Evolutionary conservation across 30 jellyfish, hydroid and myxozoan genomes (phyloP).

Genomic region (Aurelia aurita): DNA sequence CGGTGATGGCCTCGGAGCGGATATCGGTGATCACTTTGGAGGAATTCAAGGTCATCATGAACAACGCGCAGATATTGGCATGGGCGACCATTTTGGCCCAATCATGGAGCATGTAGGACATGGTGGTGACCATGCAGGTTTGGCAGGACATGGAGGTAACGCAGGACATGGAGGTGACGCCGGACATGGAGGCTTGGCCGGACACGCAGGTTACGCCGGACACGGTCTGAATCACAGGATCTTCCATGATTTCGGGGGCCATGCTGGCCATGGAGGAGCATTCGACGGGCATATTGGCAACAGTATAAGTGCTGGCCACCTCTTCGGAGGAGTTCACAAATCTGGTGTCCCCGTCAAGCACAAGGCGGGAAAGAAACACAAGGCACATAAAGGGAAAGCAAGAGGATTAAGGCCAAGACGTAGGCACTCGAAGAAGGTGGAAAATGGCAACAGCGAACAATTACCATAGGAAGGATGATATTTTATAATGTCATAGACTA

Average conservation of each 20-base stretch:
- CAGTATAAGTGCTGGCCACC: conserved; percentile 34
- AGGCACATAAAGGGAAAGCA: conserved; percentile 22
- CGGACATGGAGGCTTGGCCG: not conserved
- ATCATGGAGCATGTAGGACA: conserved; percentile 37
- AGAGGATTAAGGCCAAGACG: not conserved
- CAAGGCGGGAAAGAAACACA: conserved; percentile 20
- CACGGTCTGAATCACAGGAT: conserved; percentile 6
- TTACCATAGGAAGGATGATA: not conserved
- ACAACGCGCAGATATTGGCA: conserved; percentile 25
- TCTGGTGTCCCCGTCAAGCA: conserved; percentile 54
- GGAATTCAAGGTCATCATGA: conserved; percentile 6
- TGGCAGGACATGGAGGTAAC: conserved; percentile 10
- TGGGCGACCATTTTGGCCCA: conserved; percentile 73
- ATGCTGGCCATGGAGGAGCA: conserved; percentile 48
- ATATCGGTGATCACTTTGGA: conserved; percentile 70
- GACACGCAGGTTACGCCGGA: not conserved
- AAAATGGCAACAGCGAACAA: conserved; percentile 2
- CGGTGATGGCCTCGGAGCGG: conserved; percentile 25
- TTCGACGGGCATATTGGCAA: conserved; percentile 51
- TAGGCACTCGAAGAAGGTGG: not conserved
- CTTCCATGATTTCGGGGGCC: conserved; percentile 2
- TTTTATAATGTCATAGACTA: no score
- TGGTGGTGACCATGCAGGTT: conserved; percentile 15
- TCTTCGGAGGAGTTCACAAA: conserved; percentile 63
- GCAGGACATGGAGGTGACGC: conserved; percentile 13